These are phyloP conservation scores for Drosophila serrata DNA, from an alignment of 1,140 invertebrate genomes.

Conservation along the genomic window DNA sequence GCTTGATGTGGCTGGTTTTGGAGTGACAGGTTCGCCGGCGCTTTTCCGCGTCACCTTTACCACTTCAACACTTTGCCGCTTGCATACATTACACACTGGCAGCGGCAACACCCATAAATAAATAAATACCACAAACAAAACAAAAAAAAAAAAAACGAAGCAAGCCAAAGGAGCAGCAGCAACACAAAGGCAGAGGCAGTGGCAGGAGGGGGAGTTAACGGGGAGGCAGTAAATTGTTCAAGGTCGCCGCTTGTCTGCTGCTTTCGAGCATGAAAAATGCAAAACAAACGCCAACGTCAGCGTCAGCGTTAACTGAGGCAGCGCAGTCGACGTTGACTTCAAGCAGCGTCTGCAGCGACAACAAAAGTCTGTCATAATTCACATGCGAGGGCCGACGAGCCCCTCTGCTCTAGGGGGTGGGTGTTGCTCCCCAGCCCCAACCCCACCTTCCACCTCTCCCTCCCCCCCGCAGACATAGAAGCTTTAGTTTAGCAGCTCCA, in stretches of 20 bases:
- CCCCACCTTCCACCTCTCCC: not conserved
- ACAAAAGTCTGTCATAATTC: constrained; percentile 83
- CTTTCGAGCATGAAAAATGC: constrained; percentile 81
- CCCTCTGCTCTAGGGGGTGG: constrained; percentile 11
- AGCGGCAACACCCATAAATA: constrained; percentile 70
- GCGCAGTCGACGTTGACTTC: constrained; percentile 24
- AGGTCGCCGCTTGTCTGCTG: constrained; percentile 82
- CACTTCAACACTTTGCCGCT: constrained; percentile 7
- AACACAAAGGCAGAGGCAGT: constrained; percentile 25
- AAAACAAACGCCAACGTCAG: constrained; percentile 68
- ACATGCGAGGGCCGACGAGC: constrained; percentile 63
- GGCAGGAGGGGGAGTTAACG: not conserved
- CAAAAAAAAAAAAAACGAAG: constrained; percentile 26
- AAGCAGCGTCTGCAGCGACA: constrained; percentile 64
- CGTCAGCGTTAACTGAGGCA: constrained; percentile 37
- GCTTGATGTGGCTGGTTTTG: constrained; percentile 71
- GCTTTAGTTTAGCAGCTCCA: constrained; percentile 72
- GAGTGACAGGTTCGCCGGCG: constrained; percentile 75
- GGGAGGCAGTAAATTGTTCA: constrained; percentile 78
- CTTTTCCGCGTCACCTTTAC: constrained; percentile 31
- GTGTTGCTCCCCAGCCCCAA: not conserved
- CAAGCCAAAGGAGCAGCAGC: constrained; percentile 47
- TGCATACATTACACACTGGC: constrained; percentile 71
- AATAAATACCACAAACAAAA: constrained; percentile 56
- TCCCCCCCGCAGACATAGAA: constrained; percentile 53